phyloP scores from a whole-genome alignment of 2,797 vertebrate species.

The Danio albolineatus region DNA sequence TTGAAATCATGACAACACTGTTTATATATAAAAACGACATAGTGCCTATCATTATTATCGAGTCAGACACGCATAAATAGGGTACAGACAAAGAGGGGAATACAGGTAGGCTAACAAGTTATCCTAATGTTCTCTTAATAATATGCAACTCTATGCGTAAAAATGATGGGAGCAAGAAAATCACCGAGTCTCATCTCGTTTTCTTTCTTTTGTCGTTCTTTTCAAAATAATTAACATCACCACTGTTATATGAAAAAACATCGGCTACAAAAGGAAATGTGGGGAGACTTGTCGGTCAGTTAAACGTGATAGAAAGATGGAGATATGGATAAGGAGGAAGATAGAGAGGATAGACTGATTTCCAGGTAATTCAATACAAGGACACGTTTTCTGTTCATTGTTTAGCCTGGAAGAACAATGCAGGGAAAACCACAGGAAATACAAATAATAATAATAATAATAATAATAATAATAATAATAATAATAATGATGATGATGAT shows the following conservation, averaged over 20 bases:
- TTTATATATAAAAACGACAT: background rate
- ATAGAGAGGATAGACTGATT: background rate
- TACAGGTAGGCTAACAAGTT: background rate
- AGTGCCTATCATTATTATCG: background rate
- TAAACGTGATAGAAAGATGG: background rate
- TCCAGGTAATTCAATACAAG: slow-evolving; percentile 13
- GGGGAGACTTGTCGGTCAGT: slow-evolving; percentile 7
- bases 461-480: background rate
- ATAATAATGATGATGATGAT: too few relatives aligned
- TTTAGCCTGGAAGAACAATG: background rate
- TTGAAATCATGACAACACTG: background rate
- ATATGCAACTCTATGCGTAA: background rate
- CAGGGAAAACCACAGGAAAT: background rate
- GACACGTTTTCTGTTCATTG: slow-evolving; percentile 12
- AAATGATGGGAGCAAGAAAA: background rate
- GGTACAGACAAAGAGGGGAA: background rate
- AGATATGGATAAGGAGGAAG: background rate
- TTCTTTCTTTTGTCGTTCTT: background rate
- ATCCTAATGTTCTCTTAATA: background rate
- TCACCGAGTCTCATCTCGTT: background rate
- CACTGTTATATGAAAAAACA: background rate
- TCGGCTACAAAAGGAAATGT: background rate
- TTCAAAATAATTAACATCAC: background rate
- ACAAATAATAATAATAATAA: background rate
- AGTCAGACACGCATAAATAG: background rate